These are phyloP conservation scores for Chanos chanos DNA, from an alignment of 2,797 vertebrate species.

Conservation along the genomic window DNA sequence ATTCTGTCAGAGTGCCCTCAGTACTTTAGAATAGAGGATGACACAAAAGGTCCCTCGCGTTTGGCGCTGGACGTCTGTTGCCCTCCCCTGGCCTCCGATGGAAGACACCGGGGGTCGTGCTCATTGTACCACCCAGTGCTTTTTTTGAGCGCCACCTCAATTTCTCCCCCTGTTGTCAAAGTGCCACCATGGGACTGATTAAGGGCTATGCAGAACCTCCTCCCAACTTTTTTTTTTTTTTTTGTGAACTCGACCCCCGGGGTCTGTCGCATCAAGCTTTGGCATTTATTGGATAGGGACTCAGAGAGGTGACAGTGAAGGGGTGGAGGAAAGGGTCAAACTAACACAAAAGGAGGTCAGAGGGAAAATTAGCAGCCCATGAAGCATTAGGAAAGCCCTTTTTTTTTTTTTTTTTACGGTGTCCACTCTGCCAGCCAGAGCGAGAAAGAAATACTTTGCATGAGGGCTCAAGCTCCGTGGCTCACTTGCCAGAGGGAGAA, in stretches of 20 bases:
- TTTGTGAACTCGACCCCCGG: constrained; percentile 69
- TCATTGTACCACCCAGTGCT: constrained; percentile 58
- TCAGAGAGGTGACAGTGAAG: constrained; percentile 55
- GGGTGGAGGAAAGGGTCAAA: constrained; percentile 75
- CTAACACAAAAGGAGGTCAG: constrained; percentile 84
- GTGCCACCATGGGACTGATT: constrained; percentile 70
- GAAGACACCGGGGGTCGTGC: constrained; percentile 61
- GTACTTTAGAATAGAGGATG: constrained; percentile 63
- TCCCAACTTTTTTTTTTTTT: constrained; percentile 50
- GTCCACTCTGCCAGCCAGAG: constrained; percentile 69
- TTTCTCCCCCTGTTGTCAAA: constrained; percentile 62
- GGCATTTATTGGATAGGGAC: constrained; percentile 80
- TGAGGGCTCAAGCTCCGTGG: constrained; percentile 45
- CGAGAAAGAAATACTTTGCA: constrained; percentile 81
- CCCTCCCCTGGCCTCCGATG: constrained; percentile 64
- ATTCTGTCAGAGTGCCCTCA: constrained; percentile 58
- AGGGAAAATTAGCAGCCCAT: constrained; percentile 89
- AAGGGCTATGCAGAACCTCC: constrained; percentile 69
- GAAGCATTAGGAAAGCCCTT: constrained; percentile 79
- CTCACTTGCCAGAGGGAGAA: constrained; percentile 14
- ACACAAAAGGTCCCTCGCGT: constrained; percentile 67
- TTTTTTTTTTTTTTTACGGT: constrained; percentile 51
- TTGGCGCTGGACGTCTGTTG: constrained; percentile 56
- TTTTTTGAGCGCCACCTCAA: constrained; percentile 72
- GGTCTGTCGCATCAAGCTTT: constrained; percentile 66